Percentiles rank a stretch among this genome's conserved stretches.
These are phyloP conservation scores for Motacilla alba DNA, from an alignment of 2,113 vertebrate genomes.

Conservation along the genomic window DNA sequence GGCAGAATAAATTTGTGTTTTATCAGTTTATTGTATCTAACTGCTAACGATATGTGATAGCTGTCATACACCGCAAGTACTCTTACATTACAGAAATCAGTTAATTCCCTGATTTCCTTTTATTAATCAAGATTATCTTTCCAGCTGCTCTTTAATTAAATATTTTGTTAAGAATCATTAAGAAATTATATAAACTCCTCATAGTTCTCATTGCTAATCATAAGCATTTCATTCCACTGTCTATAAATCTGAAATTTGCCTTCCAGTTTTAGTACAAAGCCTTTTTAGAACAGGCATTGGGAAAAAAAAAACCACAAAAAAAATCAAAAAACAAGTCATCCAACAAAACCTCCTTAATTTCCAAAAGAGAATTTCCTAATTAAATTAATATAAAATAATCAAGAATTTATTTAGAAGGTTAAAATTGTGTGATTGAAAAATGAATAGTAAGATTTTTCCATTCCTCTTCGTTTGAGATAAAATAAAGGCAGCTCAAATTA, in stretches of 20 bases:
- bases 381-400: constrained; percentile 48
- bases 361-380: constrained; percentile 34
- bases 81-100: neutral
- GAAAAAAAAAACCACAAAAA: neutral
- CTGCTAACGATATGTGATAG: neutral
- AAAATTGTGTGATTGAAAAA: constrained; percentile 17
- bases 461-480: neutral
- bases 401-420: constrained; percentile 32
- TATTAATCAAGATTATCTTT: neutral
- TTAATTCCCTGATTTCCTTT: neutral
- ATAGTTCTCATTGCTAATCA: neutral
- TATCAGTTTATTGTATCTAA: neutral
- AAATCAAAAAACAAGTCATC: neutral
- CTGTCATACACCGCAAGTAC: neutral
- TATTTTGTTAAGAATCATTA: constrained; percentile 10
- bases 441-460: neutral
- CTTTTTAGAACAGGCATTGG: neutral
- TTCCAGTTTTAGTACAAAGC: constrained; percentile 14
- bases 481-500: constrained; percentile 16
- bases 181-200: neutral
- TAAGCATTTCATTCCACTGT: neutral
- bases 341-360: neutral
- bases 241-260: neutral
- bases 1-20: neutral
- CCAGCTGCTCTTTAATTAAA: neutral